A percentile compares a stretch with the other conserved stretches of the same genome.
These are phyloP conservation scores for Microtus pennsylvanicus DNA, from an alignment of 2,113 vertebrate genomes.

Conservation along the genomic window DNA sequence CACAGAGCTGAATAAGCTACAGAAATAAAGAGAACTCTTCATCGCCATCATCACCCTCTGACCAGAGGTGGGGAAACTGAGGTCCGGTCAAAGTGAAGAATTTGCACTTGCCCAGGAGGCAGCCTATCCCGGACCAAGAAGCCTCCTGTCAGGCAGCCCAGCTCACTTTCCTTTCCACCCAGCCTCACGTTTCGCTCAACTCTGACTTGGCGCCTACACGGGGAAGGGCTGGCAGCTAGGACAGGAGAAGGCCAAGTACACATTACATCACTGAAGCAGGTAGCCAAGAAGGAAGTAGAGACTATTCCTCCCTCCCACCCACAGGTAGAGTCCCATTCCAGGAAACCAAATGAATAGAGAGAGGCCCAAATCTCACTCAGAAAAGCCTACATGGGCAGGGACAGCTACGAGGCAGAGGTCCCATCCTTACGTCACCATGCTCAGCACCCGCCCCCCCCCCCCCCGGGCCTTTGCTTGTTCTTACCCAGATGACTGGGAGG, in stretches of 20 bases:
- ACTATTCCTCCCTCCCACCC: not conserved
- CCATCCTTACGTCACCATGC: not conserved
- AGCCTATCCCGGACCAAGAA: not conserved
- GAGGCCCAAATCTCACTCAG: not conserved
- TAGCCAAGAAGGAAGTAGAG: conserved; percentile 68
- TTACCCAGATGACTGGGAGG: not conserved
- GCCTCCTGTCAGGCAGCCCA: not conserved
- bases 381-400: not conserved
- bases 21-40: not conserved
- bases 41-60: not conserved
- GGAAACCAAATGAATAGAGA: conserved; percentile 8
- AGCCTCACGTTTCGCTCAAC: conserved; percentile 52
- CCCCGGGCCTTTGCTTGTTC: not conserved
- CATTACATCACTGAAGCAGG: conserved; percentile 38
- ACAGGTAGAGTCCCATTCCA: not conserved
- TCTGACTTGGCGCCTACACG: not conserved
- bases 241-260: conserved; percentile 40
- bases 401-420: not conserved
- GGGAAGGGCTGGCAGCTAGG: conserved; percentile 25
- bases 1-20: not conserved
- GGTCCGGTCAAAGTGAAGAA: not conserved
- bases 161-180: not conserved
- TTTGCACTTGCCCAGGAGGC: not conserved
- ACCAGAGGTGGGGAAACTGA: not conserved
- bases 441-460: not conserved